phyloP scores from a whole-genome alignment of 2,888 invertebrate genomes.

The Serripes groenlandicus region DNA sequence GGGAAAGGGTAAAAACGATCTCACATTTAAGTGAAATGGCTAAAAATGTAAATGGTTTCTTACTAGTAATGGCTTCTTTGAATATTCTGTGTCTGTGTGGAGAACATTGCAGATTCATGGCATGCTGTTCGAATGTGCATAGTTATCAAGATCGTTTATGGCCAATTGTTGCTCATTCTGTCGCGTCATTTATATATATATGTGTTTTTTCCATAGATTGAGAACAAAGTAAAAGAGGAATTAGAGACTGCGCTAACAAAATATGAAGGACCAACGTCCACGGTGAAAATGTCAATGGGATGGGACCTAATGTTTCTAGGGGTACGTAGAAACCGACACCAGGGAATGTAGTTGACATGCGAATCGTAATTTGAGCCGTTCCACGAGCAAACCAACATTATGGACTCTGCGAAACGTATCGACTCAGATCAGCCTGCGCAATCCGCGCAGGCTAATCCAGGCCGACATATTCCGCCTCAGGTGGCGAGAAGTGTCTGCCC shows the following conservation, averaged over 20 bases:
- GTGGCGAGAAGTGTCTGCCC: background rate
- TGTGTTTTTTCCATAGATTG: too few relatives aligned
- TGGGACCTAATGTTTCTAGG: conserved; percentile 64
- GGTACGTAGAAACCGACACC: conserved; percentile 30
- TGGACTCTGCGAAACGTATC: background rate
- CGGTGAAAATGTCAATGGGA: conserved; percentile 47
- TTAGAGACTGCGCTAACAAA: conserved; percentile 31
- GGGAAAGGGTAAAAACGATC: too few relatives aligned
- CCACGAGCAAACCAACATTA: background rate
- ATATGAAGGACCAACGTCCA: conserved; percentile 50
- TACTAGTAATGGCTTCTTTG: too few relatives aligned
- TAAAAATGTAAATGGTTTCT: too few relatives aligned
- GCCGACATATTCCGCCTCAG: background rate
- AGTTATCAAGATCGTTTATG: too few relatives aligned
- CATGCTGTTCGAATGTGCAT: too few relatives aligned
- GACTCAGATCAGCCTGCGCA: background rate
- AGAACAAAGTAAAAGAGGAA: conserved; percentile 13
- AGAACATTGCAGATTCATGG: too few relatives aligned
- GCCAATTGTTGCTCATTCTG: too few relatives aligned
- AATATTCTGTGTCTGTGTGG: too few relatives aligned
- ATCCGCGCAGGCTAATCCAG: background rate
- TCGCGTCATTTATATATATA: too few relatives aligned
- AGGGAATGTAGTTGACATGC: background rate
- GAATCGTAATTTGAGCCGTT: background rate
- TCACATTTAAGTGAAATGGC: too few relatives aligned